Conservation (phyloP, 2,797 vertebrate species). For the Protosalanx chinensis region DNA sequence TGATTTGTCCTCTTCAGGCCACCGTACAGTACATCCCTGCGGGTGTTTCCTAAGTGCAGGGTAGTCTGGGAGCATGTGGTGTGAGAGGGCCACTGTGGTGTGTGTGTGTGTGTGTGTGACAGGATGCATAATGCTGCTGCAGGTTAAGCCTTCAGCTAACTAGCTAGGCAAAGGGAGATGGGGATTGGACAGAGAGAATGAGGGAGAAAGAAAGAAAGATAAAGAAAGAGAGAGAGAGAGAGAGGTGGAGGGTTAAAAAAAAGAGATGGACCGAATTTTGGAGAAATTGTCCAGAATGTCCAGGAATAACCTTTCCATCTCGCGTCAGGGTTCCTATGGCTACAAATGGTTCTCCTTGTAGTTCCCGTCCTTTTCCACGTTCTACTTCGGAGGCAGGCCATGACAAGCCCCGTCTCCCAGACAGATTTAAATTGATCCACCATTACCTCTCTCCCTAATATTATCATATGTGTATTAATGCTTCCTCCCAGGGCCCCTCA, state of each 20-base stretch:
- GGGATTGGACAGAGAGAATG: not conserved
- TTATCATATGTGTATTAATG: conserved; percentile 38
- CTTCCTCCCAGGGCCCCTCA: conserved; percentile 22
- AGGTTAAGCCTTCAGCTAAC: too few species aligned
- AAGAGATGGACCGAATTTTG: too few species aligned
- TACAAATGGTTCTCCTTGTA: not conserved
- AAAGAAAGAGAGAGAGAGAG: too few species aligned
- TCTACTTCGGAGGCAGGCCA: not conserved
- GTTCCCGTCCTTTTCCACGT: not conserved
- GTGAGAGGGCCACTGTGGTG: too few species aligned
- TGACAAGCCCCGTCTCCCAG: not conserved
- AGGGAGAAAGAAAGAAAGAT: not conserved
- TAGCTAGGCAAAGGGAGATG: too few species aligned
- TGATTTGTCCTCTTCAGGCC: too few species aligned
- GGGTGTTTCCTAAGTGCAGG: too few species aligned
- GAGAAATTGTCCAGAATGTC: too few species aligned
- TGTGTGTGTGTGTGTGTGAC: not conserved
- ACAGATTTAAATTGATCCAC: conserved; percentile 23
- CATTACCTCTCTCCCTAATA: conserved; percentile 25
- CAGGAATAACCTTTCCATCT: not conserved
- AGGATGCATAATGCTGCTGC: too few species aligned
- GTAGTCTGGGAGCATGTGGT: too few species aligned
- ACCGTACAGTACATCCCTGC: too few species aligned
- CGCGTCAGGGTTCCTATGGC: not conserved
- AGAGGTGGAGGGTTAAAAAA: too few species aligned